Evolutionary conservation across 2,888 invertebrate genomes (phyloP).

Genomic region (Halictus quadricinctus): DNA sequence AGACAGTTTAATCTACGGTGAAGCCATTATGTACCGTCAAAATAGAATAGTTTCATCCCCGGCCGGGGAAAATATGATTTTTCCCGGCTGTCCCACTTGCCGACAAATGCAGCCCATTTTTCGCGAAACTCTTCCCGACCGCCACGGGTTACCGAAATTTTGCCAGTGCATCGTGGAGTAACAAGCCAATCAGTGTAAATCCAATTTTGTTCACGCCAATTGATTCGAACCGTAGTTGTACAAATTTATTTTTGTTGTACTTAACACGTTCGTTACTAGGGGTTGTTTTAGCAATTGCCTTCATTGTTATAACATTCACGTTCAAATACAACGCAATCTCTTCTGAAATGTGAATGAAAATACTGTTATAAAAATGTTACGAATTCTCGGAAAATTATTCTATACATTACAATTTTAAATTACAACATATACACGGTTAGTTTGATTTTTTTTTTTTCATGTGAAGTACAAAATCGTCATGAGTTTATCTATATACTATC

Average conservation of each 20-base stretch:
- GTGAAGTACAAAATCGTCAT: neutral
- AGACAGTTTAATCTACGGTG: slow-evolving; percentile 6
- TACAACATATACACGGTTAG: too few relatives aligned
- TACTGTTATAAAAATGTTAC: too few relatives aligned
- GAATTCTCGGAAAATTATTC: too few relatives aligned
- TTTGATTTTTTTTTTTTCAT: too few relatives aligned
- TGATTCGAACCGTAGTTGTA: neutral
- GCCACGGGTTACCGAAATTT: neutral
- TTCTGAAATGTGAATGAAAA: too few relatives aligned
- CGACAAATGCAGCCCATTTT: neutral
- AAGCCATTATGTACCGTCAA: neutral
- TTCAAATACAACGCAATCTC: neutral
- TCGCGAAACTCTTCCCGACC: neutral
- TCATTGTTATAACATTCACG: too few relatives aligned
- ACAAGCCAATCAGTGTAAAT: neutral
- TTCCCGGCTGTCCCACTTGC: neutral
- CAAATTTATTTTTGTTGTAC: neutral
- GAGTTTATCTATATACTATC: too few relatives aligned
- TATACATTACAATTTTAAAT: too few relatives aligned
- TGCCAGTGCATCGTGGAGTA: neutral
- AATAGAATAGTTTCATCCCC: neutral
- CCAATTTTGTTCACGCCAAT: neutral
- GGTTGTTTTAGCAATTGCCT: too few relatives aligned
- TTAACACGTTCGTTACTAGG: too few relatives aligned
- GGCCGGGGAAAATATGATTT: neutral